phyloP scores from a whole-genome alignment of 2,888 invertebrate species.

The Amiota minor region DNA sequence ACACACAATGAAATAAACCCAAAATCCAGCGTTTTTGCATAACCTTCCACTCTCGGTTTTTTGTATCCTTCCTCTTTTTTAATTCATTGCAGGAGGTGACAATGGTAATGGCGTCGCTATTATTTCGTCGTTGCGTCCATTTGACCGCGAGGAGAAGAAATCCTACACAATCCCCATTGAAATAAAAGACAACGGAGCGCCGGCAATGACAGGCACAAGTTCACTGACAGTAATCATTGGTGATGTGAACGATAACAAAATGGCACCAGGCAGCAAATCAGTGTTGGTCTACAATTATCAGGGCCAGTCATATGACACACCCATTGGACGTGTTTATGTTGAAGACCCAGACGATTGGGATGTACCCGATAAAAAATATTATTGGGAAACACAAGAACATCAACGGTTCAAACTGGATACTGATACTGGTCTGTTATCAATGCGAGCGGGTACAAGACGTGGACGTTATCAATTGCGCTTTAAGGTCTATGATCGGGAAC shows the following conservation, averaged over 20 bases:
- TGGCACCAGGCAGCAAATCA: slow-evolving; percentile 96
- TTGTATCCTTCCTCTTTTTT: slow-evolving; percentile 42
- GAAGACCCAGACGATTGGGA: slow-evolving; percentile 99
- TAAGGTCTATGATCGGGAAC: slow-evolving; percentile 92
- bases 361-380: slow-evolving; percentile 95
- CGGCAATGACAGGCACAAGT: slow-evolving; percentile 94
- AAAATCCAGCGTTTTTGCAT: background rate
- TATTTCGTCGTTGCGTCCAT: slow-evolving; percentile 91
- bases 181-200: slow-evolving; percentile 96
- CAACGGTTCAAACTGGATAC: slow-evolving; percentile 90
- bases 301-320: slow-evolving; percentile 90
- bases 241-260: slow-evolving; percentile 97
- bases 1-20: slow-evolving; percentile 50
- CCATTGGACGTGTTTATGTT: slow-evolving; percentile 95
- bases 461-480: slow-evolving; percentile 87
- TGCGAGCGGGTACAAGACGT: slow-evolving; percentile 92
- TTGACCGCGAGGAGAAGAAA: slow-evolving; percentile 95
- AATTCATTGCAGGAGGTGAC: slow-evolving; percentile 83
- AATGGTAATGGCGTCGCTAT: slow-evolving; percentile 97
- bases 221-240: slow-evolving; percentile 96
- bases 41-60: slow-evolving; percentile 51
- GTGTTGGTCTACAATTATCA: slow-evolving; percentile 97
- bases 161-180: slow-evolving; percentile 96
- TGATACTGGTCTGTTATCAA: slow-evolving; percentile 94
- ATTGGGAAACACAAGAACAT: slow-evolving; percentile 90